Evolutionary conservation across 1,140 invertebrate species (phyloP).

Genomic region (Drosophila teissieri): DNA sequence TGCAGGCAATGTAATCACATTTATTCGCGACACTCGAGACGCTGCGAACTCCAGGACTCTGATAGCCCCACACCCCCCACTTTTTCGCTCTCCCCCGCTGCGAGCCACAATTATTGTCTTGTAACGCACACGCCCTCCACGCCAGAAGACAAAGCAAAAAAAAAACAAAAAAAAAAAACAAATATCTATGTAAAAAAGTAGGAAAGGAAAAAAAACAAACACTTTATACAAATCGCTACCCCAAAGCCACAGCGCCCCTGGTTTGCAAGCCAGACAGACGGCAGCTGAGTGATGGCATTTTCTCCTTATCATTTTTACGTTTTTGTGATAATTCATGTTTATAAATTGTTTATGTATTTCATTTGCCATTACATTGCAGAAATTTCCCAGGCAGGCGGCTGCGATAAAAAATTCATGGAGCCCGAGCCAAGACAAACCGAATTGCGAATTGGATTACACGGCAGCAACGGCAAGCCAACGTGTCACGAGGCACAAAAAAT

Average conservation of each 20-base stretch:
- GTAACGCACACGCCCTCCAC: conserved; percentile 62
- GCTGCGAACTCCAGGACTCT: conserved; percentile 22
- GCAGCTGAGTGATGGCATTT: conserved; percentile 56
- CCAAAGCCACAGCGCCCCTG: conserved; percentile 9
- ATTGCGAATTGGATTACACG: conserved; percentile 46
- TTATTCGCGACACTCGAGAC: conserved; percentile 75
- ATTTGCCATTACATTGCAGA: conserved; percentile 74
- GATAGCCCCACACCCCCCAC: conserved; percentile 2
- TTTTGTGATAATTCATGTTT: conserved; percentile 77
- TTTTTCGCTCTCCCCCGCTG: background rate
- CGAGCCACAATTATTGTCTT: conserved; percentile 71
- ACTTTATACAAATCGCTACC: conserved; percentile 71
- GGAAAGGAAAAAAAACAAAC: conserved; percentile 2
- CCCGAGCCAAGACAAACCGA: conserved; percentile 26
- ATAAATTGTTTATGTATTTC: conserved; percentile 79
- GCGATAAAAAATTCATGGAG: conserved; percentile 51
- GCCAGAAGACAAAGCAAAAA: background rate
- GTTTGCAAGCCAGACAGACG: conserved; percentile 8
- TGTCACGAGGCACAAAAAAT: background rate
- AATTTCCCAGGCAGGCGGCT: conserved; percentile 9
- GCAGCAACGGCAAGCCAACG: background rate
- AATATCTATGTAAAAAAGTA: background rate
- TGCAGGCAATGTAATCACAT: conserved; percentile 70
- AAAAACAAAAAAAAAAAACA: conserved; percentile 4
- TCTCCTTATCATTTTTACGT: conserved; percentile 72